These are phyloP conservation scores for Eugnorisma glareosa DNA, from an alignment of 2,888 invertebrate species.

Conservation along the genomic window DNA sequence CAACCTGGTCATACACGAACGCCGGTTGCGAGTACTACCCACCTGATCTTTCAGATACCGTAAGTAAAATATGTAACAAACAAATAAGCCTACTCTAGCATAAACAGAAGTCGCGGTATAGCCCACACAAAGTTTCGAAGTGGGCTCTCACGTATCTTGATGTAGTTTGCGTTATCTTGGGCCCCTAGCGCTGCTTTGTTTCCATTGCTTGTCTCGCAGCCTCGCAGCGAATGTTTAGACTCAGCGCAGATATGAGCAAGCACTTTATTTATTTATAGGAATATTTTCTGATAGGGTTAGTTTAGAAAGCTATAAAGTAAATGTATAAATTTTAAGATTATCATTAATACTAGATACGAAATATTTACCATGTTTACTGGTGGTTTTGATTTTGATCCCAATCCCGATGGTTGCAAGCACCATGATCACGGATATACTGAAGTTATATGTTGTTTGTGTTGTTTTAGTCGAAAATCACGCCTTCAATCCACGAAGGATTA, in stretches of 20 bases:
- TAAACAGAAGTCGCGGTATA: conserved; percentile 37
- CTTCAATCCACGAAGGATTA: too few species aligned
- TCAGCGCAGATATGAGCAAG: conserved; percentile 36
- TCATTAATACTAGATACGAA: too few species aligned
- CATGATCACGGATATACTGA: too few species aligned
- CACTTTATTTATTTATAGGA: conserved; percentile 25
- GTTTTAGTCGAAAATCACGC: too few species aligned
- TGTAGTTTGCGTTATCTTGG: conserved; percentile 79
- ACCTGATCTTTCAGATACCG: background rate
- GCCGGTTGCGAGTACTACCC: background rate
- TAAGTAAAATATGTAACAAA: conserved; percentile 12
- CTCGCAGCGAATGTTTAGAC: conserved; percentile 57
- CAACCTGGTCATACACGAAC: background rate
- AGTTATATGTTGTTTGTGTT: too few species aligned
- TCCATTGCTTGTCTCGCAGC: conserved; percentile 65
- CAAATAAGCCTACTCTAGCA: conserved; percentile 38
- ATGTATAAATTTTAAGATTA: too few species aligned
- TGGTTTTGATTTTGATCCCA: too few species aligned
- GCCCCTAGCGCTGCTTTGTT: conserved; percentile 70
- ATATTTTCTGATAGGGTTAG: conserved; percentile 29
- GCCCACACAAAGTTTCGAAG: conserved; percentile 76
- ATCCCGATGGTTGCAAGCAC: too few species aligned
- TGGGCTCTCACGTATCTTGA: conserved; percentile 79
- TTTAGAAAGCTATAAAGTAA: background rate
- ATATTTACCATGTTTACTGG: too few species aligned